phyloP scores from a whole-genome alignment of 2,888 invertebrate genomes.

The Microplitis manilae region DNA sequence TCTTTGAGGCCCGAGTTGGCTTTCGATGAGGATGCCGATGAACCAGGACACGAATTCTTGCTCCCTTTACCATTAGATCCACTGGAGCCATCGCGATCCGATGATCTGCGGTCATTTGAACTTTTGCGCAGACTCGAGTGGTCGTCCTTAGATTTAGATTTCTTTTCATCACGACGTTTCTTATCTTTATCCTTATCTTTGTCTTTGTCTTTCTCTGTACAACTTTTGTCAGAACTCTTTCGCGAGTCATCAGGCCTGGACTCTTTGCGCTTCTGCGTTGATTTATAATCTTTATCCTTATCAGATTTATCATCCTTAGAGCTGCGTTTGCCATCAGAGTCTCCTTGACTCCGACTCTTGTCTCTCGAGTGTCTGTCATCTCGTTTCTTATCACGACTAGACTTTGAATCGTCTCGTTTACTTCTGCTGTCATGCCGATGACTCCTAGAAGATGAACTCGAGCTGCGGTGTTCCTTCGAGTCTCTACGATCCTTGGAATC shows the following conservation, averaged over 20 bases:
- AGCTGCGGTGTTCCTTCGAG: conserved; percentile 43
- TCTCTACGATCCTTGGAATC: conserved; percentile 57
- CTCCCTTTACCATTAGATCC: conserved; percentile 73
- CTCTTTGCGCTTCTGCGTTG: conserved; percentile 40
- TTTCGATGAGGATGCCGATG: conserved; percentile 65
- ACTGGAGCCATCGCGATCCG: conserved; percentile 86
- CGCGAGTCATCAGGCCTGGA: conserved; percentile 39
- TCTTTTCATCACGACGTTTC: conserved; percentile 66
- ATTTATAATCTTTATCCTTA: conserved; percentile 48
- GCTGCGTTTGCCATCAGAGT: conserved; percentile 69
- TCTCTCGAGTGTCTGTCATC: conserved; percentile 56
- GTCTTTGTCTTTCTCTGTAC: conserved; percentile 41
- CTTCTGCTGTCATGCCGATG: conserved; percentile 58
- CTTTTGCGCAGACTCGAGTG: conserved; percentile 80
- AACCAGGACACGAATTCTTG: conserved; percentile 73
- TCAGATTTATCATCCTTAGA: conserved; percentile 64
- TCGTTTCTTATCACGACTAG: conserved; percentile 48
- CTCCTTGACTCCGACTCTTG: conserved; percentile 53
- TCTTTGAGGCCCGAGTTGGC: conserved; percentile 73
- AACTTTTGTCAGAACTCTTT: conserved; percentile 46
- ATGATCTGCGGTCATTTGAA: conserved; percentile 79
- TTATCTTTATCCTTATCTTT: conserved; percentile 59
- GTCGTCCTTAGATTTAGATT: conserved; percentile 77
- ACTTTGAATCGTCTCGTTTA: conserved; percentile 48
- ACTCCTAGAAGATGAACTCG: conserved; percentile 55